A percentile compares a stretch with the other conserved stretches of the same genome.
These are phyloP conservation scores for Sarcophaga caerulescens DNA, from an alignment of 2,888 invertebrate species.

Conservation along the genomic window DNA sequence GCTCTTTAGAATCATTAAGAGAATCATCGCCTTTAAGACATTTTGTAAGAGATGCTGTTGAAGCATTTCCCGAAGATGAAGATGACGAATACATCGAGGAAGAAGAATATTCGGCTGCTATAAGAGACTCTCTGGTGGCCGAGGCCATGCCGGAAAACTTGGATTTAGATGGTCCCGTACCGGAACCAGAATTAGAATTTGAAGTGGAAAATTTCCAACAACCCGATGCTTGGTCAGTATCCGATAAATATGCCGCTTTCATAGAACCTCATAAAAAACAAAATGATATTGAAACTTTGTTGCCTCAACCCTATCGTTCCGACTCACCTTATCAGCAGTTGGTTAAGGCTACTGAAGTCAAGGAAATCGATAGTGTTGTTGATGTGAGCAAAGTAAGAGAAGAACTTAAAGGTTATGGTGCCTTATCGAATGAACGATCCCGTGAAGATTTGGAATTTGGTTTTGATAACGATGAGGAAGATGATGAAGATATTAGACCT, in stretches of 20 bases:
- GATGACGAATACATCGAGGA: conserved; percentile 64
- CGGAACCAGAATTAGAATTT: conserved; percentile 31
- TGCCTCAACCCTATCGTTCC: conserved; percentile 77
- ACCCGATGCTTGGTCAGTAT: conserved; percentile 73
- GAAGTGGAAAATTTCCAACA: conserved; percentile 61
- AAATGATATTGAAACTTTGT: conserved; percentile 66
- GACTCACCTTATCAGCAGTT: conserved; percentile 80
- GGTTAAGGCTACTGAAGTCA: conserved; percentile 74
- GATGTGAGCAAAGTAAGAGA: conserved; percentile 72
- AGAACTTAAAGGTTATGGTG: conserved; percentile 72
- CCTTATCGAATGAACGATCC: conserved; percentile 58
- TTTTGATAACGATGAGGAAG: conserved; percentile 35
- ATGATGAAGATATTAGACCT: conserved; percentile 59
- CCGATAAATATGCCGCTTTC: conserved; percentile 78
- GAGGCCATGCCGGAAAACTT: conserved; percentile 67
- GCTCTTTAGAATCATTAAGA: conserved; percentile 68
- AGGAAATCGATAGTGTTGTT: conserved; percentile 73
- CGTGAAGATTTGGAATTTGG: conserved; percentile 2
- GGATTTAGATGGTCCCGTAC: conserved; percentile 20
- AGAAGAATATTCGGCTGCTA: conserved; percentile 68
- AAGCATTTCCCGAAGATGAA: conserved; percentile 75
- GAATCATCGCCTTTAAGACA: conserved; percentile 71
- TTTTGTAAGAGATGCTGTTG: conserved; percentile 79
- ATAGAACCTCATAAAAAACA: conserved; percentile 70
- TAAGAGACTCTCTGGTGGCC: conserved; percentile 57